phyloP scores from a whole-genome alignment of 1,140 invertebrate species.

The Zaprionus kolodkinae region DNA sequence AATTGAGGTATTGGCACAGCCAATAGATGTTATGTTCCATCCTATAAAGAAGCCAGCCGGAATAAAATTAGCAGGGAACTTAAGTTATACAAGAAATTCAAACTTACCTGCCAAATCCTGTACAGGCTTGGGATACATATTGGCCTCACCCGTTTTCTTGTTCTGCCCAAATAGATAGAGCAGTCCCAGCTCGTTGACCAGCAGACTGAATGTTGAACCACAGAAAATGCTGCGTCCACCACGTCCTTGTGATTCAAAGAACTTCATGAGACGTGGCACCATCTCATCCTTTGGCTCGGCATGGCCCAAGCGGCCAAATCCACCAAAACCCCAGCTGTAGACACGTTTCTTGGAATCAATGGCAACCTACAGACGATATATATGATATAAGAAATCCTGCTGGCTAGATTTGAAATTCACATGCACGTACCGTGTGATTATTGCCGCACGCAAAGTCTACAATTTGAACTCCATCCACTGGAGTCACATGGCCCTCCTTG shows the following conservation, averaged over 20 bases:
- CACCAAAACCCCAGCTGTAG: constrained; percentile 97
- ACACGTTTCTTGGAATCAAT: constrained; percentile 94
- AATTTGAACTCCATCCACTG: constrained; percentile 94
- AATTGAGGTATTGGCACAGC: constrained; percentile 91
- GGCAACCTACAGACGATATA: constrained; percentile 87
- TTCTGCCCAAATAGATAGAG: constrained; percentile 95
- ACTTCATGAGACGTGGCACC: constrained; percentile 95
- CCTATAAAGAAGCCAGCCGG: constrained; percentile 83
- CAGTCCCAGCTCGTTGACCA: constrained; percentile 91
- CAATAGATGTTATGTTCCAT: constrained; percentile 94
- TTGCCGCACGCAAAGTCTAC: constrained; percentile 95
- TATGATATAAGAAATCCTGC: not conserved
- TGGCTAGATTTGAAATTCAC: too few species aligned
- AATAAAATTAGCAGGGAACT: not conserved
- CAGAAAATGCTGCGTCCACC: constrained; percentile 92
- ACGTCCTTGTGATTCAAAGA: constrained; percentile 92
- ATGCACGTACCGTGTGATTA: constrained; percentile 91
- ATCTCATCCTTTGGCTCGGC: constrained; percentile 95
- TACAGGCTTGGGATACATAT: constrained; percentile 98
- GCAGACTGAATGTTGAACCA: constrained; percentile 94
- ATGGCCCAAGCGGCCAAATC: constrained; percentile 96
- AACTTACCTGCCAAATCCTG: constrained; percentile 91
- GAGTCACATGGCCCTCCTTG: constrained; percentile 93
- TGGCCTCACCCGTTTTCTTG: constrained; percentile 95
- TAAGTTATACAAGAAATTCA: not conserved